phyloP scores from a whole-genome alignment of 1,140 invertebrate species.

The Drosophila pachea region DNA sequence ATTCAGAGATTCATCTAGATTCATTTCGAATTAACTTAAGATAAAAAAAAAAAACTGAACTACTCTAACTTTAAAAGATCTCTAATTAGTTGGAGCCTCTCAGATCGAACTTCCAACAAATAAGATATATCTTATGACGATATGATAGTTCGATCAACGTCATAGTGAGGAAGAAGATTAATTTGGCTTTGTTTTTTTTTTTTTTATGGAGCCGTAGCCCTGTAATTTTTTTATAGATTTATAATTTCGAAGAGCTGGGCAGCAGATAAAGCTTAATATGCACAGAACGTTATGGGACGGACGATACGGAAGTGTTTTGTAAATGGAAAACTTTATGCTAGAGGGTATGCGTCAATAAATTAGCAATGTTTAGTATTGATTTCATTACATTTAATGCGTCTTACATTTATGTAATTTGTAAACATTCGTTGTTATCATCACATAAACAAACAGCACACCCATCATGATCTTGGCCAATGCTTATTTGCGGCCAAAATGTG shows the following conservation, averaged over 20 bases:
- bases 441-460: too few species aligned
- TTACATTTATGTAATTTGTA: background rate
- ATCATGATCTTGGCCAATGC: slow-evolving; percentile 7
- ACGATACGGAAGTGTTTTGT: slow-evolving; percentile 7
- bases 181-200: background rate
- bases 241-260: too few species aligned
- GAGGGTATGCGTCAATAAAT: slow-evolving; percentile 2
- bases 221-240: slow-evolving; percentile 2
- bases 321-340: slow-evolving; percentile 17
- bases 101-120: too few species aligned
- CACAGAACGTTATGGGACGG: background rate
- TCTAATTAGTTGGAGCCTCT: too few species aligned
- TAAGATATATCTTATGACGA: too few species aligned
- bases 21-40: too few species aligned
- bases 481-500: slow-evolving; percentile 6
- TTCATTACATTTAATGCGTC: slow-evolving; percentile 15
- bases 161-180: too few species aligned
- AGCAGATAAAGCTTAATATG: background rate
- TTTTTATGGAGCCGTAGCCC: background rate
- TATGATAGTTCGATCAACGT: too few species aligned
- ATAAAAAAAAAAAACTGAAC: too few species aligned
- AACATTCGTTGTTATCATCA: background rate
- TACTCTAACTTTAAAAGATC: too few species aligned
- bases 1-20: too few species aligned
- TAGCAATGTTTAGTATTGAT: slow-evolving; percentile 10